A percentile compares a stretch with the other conserved stretches of the same genome.
Evolutionary conservation across 2,113 vertebrate species (phyloP).

Genomic region (Chloropsis cyanopogon): DNA sequence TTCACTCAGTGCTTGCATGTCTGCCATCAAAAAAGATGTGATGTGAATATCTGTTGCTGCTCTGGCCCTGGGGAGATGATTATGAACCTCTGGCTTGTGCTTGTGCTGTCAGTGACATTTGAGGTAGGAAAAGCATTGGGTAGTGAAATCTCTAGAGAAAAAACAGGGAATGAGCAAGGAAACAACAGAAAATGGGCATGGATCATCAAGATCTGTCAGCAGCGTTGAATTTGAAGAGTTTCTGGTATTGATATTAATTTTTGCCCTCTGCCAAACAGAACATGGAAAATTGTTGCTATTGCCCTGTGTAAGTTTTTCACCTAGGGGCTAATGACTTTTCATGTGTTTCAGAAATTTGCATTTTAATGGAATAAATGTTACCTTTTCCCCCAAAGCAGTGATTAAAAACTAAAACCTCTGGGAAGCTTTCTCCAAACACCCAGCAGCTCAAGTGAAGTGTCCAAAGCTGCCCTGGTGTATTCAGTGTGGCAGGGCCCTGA

Average conservation of each 20-base stretch:
- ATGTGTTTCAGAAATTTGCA: background rate
- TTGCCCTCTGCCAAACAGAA: background rate
- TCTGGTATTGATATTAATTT: background rate
- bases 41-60: background rate
- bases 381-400: background rate
- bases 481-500: background rate
- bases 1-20: background rate
- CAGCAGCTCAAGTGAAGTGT: background rate
- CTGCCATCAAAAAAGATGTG: background rate
- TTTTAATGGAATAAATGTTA: conserved; percentile 9
- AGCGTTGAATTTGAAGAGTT: background rate
- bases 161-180: background rate
- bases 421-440: background rate
- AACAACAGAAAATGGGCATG: background rate
- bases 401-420: background rate
- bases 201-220: background rate
- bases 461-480: background rate
- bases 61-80: background rate
- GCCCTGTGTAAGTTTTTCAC: background rate
- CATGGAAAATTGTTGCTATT: background rate
- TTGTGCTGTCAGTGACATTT: background rate
- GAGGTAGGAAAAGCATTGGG: background rate
- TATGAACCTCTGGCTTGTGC: background rate
- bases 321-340: background rate
- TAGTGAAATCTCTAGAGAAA: background rate